These are phyloP conservation scores for Drosophila austrosaltans DNA, from an alignment of 2,888 invertebrate genomes.

Conservation along the genomic window DNA sequence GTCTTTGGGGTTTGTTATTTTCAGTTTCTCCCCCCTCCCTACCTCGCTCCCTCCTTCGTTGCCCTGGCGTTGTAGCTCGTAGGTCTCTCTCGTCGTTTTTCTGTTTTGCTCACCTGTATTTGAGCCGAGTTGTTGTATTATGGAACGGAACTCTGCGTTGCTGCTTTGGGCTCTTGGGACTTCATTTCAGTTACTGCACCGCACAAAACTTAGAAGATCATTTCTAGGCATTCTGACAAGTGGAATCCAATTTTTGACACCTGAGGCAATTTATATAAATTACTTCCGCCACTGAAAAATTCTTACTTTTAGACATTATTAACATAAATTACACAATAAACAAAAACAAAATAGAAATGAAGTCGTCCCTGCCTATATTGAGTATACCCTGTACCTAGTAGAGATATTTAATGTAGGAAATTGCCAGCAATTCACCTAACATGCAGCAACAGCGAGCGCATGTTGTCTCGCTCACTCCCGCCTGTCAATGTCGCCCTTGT, in stretches of 20 bases:
- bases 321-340: conserved; percentile 45
- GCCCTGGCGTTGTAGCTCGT: not conserved
- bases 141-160: not conserved
- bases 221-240: conserved; percentile 30
- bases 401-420: too few relatives aligned
- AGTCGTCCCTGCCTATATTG: too few relatives aligned
- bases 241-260: conserved; percentile 43
- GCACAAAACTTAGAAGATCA: conserved; percentile 40
- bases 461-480: too few relatives aligned
- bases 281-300: conserved; percentile 65
- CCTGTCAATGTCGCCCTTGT: too few relatives aligned
- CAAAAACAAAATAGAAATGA: not conserved
- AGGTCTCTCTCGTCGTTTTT: not conserved
- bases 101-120: not conserved
- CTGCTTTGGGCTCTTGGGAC: not conserved
- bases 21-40: not conserved
- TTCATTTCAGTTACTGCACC: not conserved
- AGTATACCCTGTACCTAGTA: too few relatives aligned
- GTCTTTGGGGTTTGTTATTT: conserved; percentile 12
- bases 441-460: too few relatives aligned
- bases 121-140: not conserved
- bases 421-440: too few relatives aligned
- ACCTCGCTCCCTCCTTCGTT: not conserved
- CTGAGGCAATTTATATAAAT: conserved; percentile 45
- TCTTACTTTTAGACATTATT: conserved; percentile 33